A percentile compares a stretch with the other conserved stretches of the same genome.
phyloP scores from a whole-genome alignment of 2,113 vertebrate genomes.

The Microtus richardsoni region DNA sequence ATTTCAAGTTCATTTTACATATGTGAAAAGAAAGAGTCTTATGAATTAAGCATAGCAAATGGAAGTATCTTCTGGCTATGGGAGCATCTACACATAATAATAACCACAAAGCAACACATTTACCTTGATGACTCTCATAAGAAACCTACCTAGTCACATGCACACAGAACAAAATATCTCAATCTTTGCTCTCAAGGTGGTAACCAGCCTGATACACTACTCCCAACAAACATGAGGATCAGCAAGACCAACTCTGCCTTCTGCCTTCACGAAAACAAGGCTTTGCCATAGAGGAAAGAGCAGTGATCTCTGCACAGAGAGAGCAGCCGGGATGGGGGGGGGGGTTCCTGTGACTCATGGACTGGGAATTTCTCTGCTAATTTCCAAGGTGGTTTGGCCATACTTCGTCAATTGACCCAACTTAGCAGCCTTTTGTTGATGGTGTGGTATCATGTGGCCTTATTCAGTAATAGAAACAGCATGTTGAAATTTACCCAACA shows the following conservation, averaged over 20 bases:
- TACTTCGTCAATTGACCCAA: constrained; percentile 41
- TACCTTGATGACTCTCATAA: not conserved
- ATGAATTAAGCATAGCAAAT: not conserved
- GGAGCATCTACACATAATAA: not conserved
- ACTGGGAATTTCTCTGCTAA: constrained; percentile 51
- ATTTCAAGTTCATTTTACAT: constrained; percentile 38
- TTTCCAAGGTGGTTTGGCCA: constrained; percentile 60
- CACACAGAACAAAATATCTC: not conserved
- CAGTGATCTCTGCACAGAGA: not conserved
- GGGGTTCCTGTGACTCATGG: constrained; percentile 52
- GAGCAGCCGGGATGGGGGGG: not conserved
- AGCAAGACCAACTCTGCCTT: not conserved
- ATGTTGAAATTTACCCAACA: constrained; percentile 2
- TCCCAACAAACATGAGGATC: not conserved
- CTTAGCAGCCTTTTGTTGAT: constrained; percentile 48
- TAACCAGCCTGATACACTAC: not conserved
- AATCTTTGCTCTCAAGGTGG: not conserved
- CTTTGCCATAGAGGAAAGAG: not conserved
- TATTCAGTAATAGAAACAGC: constrained; percentile 59
- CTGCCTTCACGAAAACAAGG: not conserved
- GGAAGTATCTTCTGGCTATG: not conserved
- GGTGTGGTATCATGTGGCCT: constrained; percentile 46
- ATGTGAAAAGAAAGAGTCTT: not conserved
- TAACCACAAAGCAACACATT: not conserved
- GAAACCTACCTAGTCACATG: not conserved